These are phyloP conservation scores for Lepus oiostolus DNA, from an alignment of 2,797 vertebrate species.

Conservation along the genomic window DNA sequence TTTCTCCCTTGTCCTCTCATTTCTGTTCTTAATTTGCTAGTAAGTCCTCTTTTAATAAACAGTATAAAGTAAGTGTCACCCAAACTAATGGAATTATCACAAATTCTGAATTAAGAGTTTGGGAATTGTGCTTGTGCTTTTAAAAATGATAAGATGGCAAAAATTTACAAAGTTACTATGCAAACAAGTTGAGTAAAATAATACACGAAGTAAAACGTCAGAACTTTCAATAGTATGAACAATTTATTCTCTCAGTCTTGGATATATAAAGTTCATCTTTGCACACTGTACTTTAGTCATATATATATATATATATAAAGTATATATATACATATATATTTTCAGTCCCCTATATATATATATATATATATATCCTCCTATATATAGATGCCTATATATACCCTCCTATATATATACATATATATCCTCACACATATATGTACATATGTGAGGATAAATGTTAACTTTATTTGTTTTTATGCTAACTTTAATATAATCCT, in stretches of 20 bases:
- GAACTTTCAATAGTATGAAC: constrained; percentile 2
- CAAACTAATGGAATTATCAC: background rate
- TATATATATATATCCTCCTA: too few relatives aligned
- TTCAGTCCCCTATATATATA: too few relatives aligned
- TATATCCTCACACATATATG: too few relatives aligned
- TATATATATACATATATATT: too few relatives aligned
- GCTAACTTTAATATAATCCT: background rate
- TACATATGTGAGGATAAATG: too few relatives aligned
- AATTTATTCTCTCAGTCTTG: background rate
- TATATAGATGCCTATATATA: too few relatives aligned
- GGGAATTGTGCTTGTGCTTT: constrained; percentile 44
- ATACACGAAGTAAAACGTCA: constrained; percentile 30
- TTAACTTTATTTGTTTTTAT: too few relatives aligned
- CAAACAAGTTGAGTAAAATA: background rate
- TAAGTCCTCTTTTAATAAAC: constrained; percentile 67
- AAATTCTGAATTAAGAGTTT: constrained; percentile 19
- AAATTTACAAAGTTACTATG: constrained; percentile 10
- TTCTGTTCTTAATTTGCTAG: constrained; percentile 63
- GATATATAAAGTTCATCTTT: constrained; percentile 3
- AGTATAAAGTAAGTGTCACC: constrained; percentile 12
- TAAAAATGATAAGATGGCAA: background rate
- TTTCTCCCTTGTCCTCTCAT: constrained; percentile 13
- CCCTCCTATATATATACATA: too few relatives aligned
- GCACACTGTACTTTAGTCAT: background rate
- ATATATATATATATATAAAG: too few relatives aligned